These are phyloP conservation scores for Ispidina picta DNA, from an alignment of 2,797 vertebrate genomes.

Conservation along the genomic window DNA sequence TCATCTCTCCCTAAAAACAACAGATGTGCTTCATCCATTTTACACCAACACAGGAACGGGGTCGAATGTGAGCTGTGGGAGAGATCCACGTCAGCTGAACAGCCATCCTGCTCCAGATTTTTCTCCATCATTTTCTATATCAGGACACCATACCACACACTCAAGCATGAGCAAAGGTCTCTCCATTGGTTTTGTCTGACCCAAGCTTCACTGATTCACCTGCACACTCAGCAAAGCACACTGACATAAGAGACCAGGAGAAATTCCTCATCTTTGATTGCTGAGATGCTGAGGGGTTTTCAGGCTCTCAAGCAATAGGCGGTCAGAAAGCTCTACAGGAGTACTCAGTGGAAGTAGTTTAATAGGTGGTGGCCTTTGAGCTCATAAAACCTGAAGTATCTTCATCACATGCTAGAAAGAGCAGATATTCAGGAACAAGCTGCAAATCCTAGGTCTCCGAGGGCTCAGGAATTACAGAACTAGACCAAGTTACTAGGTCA, in stretches of 20 bases:
- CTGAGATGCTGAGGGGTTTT: not conserved
- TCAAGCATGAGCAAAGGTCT: not conserved
- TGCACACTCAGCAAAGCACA: not conserved
- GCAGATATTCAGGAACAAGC: not conserved
- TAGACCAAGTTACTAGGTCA: not conserved
- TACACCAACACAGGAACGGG: not conserved
- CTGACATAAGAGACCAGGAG: not conserved
- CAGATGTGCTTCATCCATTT: not conserved
- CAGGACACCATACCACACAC: not conserved
- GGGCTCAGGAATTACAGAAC: not conserved
- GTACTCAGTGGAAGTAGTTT: not conserved
- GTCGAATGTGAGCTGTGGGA: not conserved
- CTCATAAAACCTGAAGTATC: not conserved
- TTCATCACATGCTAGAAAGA: not conserved
- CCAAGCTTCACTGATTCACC: not conserved
- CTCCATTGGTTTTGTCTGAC: not conserved
- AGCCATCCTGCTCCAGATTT: not conserved
- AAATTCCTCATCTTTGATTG: not conserved
- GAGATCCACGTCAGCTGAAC: not conserved
- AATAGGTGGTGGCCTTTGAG: not conserved
- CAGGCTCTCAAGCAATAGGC: not conserved
- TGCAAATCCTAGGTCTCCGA: not conserved
- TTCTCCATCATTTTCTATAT: not conserved
- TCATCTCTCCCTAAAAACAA: conserved; percentile 14
- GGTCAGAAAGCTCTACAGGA: not conserved